Conservation (phyloP, 2,888 invertebrate species). For the Malacosoma neustria region DNA sequence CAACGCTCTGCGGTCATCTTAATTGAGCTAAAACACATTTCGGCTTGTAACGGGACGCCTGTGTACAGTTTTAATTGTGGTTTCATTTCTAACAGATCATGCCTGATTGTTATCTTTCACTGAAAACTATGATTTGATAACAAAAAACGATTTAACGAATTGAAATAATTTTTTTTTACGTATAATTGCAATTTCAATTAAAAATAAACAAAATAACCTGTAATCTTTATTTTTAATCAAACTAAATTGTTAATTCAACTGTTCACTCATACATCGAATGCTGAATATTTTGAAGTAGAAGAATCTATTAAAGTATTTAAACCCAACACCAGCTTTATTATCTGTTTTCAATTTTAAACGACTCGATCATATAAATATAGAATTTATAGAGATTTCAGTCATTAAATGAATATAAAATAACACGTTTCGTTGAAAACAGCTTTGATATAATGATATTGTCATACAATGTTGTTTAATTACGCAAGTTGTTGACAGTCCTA, state of each 20-base stretch:
- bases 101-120: neutral
- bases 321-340: no score
- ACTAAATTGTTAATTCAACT: no score
- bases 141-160: neutral
- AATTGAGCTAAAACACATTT: conserved; percentile 39
- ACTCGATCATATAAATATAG: no score
- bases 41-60: conserved; percentile 38
- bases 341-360: no score
- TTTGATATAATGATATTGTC: neutral
- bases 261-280: no score
- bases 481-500: neutral
- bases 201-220: no score
- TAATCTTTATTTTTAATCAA: no score
- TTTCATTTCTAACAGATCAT: conserved; percentile 3
- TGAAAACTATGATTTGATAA: neutral
- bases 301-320: no score
- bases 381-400: no score
- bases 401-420: neutral
- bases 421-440: neutral
- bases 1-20: conserved; percentile 21
- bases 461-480: neutral
- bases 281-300: no score
- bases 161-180: no score
- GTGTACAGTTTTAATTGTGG: conserved; percentile 25
- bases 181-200: no score